phyloP scores from a whole-genome alignment of 1,140 invertebrate genomes.

The Monochamus saltuarius region DNA sequence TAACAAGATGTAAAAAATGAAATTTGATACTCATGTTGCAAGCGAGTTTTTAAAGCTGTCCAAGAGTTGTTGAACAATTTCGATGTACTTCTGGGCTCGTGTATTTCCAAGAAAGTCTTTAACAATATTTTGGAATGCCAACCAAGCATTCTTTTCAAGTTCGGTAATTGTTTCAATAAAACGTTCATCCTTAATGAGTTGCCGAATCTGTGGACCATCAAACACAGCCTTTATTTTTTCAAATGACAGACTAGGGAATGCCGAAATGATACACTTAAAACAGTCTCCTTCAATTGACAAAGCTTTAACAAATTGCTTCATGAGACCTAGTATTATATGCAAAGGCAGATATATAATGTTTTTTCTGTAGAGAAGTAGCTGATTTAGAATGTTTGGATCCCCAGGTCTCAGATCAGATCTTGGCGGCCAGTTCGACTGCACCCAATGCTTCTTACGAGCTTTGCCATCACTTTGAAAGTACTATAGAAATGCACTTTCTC shows the following conservation, averaged over 20 bases:
- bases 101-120: neutral
- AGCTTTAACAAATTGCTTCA: too few relatives aligned
- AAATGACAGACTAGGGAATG: too few relatives aligned
- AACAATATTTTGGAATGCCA: neutral
- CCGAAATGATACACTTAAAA: too few relatives aligned
- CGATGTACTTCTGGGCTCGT: neutral
- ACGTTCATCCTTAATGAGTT: neutral
- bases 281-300: too few relatives aligned
- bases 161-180: neutral
- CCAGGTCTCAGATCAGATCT: neutral
- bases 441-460: neutral
- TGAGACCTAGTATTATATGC: too few relatives aligned
- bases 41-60: neutral
- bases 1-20: neutral
- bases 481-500: neutral
- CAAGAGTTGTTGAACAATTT: neutral
- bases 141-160: neutral
- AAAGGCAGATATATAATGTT: too few relatives aligned
- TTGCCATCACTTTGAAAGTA: too few relatives aligned
- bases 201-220: neutral
- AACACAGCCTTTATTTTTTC: neutral
- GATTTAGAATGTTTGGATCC: too few relatives aligned
- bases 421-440: too few relatives aligned
- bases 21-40: neutral
- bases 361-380: too few relatives aligned